Base-by-base conservation (phyloP, 1,140 invertebrate species). In the Drosophila suzukii region DNA sequence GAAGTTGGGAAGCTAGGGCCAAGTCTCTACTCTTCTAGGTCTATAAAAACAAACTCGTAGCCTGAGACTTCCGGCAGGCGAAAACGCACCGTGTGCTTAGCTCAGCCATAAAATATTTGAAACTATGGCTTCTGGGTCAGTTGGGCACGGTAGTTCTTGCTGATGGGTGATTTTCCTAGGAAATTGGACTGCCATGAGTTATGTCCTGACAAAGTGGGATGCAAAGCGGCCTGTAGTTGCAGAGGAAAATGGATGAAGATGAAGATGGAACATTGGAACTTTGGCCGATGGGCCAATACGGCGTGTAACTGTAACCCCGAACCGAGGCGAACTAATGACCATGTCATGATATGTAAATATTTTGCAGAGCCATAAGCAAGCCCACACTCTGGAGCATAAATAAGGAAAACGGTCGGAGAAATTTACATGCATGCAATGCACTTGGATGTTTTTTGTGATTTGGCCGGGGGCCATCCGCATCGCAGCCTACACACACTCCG, bases 291-390 rank as follows among this genome's bases (percentile, higher is more conserved):
- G 63, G 7, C 50, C 38, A 44, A 54, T 27, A 43, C 30, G 12
- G 38, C 60, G 34, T 24, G 66, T 67, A 82, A 78, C 61, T 73
- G 63, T 75, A 81, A 81, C 62, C 68, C 62, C 53, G 50, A 78
- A 30, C 13, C 66, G 51, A 41, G 36, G 58, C 60, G 51, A 83
- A 79, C 75, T 86, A 86, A 88, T 88, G 83, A 89, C 79, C 79
- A 79, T 88, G 79, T 83, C 84, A 88, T 89, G 84, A 88, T 88
- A 88, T 86, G 84, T 89, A 86, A 83, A 86, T 89, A 61, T 71
- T 83, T 78, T 55, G 77, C 75, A 66, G 55, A 86, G 70, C 78
- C 83, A 88, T 68, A 79, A 83, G 83, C 83, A 54, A 80, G 80
- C 84, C 83, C 83, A 88, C 83, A 88, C 83, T 88, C 41, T 53